Conservation (phyloP, 1,140 invertebrate species). For the Aradophagus sp. region DNA sequence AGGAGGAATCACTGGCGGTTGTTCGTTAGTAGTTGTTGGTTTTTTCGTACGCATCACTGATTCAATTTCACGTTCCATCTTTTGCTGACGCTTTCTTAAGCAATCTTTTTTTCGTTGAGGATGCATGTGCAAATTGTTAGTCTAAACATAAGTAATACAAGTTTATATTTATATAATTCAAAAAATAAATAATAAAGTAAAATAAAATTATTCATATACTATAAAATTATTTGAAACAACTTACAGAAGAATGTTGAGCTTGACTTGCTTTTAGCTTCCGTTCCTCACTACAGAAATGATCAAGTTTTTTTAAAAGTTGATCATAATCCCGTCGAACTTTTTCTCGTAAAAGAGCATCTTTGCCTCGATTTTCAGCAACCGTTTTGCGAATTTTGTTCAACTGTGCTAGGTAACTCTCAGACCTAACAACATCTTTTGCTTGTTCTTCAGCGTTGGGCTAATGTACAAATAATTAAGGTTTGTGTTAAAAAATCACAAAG, state of each 20-base stretch:
- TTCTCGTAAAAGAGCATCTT: slow-evolving; percentile 73
- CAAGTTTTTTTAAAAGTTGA: slow-evolving; percentile 69
- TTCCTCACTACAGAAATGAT: slow-evolving; percentile 63
- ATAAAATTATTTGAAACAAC: slow-evolving; percentile 6
- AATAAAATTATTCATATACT: slow-evolving; percentile 6
- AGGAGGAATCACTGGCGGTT: not conserved
- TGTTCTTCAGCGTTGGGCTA: slow-evolving; percentile 66
- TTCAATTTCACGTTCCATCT: slow-evolving; percentile 63
- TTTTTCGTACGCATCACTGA: slow-evolving; percentile 41
- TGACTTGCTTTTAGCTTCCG: slow-evolving; percentile 66
- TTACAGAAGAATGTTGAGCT: slow-evolving; percentile 54
- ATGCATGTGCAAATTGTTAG: slow-evolving; percentile 34
- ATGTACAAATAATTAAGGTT: slow-evolving; percentile 21
- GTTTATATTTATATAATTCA: no score
- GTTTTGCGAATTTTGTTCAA: slow-evolving; percentile 54
- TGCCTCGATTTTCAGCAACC: slow-evolving; percentile 67
- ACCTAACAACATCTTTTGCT: slow-evolving; percentile 58
- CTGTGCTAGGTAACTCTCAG: slow-evolving; percentile 48
- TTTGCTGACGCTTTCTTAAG: slow-evolving; percentile 58
- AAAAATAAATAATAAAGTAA: no score
- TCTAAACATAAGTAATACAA: no score
- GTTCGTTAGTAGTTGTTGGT: not conserved
- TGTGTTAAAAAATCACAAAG: not conserved
- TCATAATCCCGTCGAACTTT: slow-evolving; percentile 73
- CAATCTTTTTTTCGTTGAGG: slow-evolving; percentile 55